Evolutionary conservation across 2,888 invertebrate genomes (phyloP).

Genomic region (Apotomis turbidana): DNA sequence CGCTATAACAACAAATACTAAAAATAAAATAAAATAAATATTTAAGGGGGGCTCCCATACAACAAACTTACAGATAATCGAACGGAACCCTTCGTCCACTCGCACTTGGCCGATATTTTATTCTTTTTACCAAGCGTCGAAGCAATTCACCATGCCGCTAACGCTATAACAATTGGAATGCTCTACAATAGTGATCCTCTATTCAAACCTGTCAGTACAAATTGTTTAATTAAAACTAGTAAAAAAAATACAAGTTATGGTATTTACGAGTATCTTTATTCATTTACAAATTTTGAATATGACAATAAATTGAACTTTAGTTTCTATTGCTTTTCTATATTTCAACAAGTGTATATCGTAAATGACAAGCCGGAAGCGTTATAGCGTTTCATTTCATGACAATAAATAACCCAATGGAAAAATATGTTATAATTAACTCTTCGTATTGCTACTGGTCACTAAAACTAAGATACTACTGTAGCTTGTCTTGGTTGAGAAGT

Average conservation of each 20-base stretch:
- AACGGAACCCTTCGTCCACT: no score
- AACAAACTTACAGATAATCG: no score
- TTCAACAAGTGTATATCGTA: conserved; percentile 41
- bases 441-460: conserved; percentile 30
- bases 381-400: conserved; percentile 24
- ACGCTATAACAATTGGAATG: no score
- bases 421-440: conserved; percentile 34
- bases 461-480: conserved; percentile 26
- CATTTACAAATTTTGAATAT: conserved; percentile 40
- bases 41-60: no score
- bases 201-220: no score
- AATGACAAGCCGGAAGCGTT: conserved; percentile 39
- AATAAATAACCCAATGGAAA: conserved; percentile 38
- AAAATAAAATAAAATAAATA: no score
- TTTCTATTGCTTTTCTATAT: conserved; percentile 40
- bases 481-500: conserved; percentile 15
- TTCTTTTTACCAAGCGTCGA: no score
- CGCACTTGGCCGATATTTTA: no score
- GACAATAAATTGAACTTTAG: conserved; percentile 37
- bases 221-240: no score
- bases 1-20: no score
- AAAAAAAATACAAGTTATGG: not conserved
- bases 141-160: no score
- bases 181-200: no score
- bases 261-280: conserved; percentile 38